Percentiles rank a stretch among this genome's conserved stretches.
These are phyloP conservation scores for Mizuhopecten yessoensis DNA, from an alignment of 1,140 invertebrate species.

Conservation along the genomic window DNA sequence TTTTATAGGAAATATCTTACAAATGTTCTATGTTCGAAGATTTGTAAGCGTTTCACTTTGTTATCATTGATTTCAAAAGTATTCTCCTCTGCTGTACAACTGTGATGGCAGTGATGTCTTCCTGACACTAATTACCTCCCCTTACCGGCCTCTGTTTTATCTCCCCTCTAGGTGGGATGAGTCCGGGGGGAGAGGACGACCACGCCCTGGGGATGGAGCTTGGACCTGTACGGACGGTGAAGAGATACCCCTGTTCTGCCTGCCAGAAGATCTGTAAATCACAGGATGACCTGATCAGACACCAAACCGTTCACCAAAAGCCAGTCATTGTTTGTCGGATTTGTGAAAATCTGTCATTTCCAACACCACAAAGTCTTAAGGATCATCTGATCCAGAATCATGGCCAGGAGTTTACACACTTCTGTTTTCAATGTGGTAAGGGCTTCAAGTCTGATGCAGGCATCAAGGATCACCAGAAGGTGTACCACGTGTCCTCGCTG, in stretches of 20 bases:
- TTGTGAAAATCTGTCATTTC: not conserved
- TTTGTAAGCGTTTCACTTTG: not conserved
- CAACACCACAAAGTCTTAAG: not conserved
- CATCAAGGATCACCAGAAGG: constrained; percentile 49
- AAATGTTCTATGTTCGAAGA: not conserved
- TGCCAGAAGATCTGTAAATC: constrained; percentile 17
- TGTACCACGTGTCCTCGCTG: constrained; percentile 28
- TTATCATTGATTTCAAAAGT: too few species aligned
- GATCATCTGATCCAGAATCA: not conserved
- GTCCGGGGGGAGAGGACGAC: constrained; percentile 7
- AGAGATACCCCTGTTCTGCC: not conserved
- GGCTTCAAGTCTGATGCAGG: constrained; percentile 57
- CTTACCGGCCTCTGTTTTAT: constrained; percentile 11
- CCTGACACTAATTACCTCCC: not conserved
- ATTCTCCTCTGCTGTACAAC: too few species aligned
- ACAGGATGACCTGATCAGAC: not conserved
- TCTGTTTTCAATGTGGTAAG: constrained; percentile 56
- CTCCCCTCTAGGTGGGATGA: constrained; percentile 15
- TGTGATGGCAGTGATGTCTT: not conserved
- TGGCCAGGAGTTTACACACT: not conserved
- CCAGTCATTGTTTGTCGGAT: not conserved
- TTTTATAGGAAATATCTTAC: too few species aligned
- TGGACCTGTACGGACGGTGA: not conserved
- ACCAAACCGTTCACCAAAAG: not conserved
- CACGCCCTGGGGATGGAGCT: not conserved